phyloP scores from a whole-genome alignment of 2,113 vertebrate species.

The Boleophthalmus pectinirostris region DNA sequence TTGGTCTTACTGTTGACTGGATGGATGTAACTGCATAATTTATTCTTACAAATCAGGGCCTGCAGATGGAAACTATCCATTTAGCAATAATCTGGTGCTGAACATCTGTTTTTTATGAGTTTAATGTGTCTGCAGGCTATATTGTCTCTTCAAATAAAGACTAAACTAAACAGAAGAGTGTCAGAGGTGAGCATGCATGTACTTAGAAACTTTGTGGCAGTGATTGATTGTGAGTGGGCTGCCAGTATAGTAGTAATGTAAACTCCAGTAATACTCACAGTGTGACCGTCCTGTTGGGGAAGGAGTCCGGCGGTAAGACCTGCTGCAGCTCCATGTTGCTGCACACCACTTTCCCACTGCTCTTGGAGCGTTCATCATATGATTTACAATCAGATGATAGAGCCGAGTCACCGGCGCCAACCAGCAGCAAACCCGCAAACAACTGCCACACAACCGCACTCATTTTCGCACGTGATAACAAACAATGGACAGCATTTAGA shows the following conservation, averaged over 20 bases:
- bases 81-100: too few relatives aligned
- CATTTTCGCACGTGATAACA: conserved; percentile 59
- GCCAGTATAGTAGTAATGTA: neutral
- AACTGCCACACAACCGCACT: conserved; percentile 52
- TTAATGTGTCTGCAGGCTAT: too few relatives aligned
- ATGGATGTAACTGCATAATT: too few relatives aligned
- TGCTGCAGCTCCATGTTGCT: conserved; percentile 88
- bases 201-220: neutral
- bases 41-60: too few relatives aligned
- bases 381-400: conserved; percentile 67
- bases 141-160: too few relatives aligned
- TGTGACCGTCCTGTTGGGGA: conserved; percentile 89
- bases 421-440: conserved; percentile 59
- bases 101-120: too few relatives aligned
- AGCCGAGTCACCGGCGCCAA: conserved; percentile 24
- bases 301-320: conserved; percentile 80
- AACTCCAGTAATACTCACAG: conserved; percentile 85
- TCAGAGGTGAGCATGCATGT: too few relatives aligned
- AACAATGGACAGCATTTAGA: conserved; percentile 26
- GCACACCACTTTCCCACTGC: conserved; percentile 84
- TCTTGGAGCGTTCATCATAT: conserved; percentile 65
- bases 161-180: too few relatives aligned
- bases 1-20: too few relatives aligned
- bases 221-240: neutral
- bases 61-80: too few relatives aligned